Evolutionary conservation across 1,140 invertebrate species (phyloP).

Genomic region (Aphidius gifuensis): DNA sequence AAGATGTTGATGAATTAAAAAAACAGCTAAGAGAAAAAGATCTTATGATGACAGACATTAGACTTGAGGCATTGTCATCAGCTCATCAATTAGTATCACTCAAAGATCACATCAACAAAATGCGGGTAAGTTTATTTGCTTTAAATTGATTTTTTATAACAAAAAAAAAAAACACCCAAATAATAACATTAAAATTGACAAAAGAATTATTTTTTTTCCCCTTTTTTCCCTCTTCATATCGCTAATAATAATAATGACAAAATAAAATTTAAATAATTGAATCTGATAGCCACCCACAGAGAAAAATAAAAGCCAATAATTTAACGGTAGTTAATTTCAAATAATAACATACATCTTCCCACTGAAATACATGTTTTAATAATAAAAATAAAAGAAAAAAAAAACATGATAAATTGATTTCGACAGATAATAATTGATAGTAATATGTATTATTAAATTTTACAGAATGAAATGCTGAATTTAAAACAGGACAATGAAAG

Average conservation of each 20-base stretch:
- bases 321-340: conserved; percentile 23
- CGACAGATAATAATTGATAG: no score
- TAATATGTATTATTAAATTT: conserved; percentile 18
- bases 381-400: not conserved
- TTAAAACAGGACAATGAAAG: conserved; percentile 96
- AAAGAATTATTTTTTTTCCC: no score
- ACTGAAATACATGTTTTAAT: not conserved
- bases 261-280: not conserved
- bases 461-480: conserved; percentile 91
- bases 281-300: no score
- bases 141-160: not conserved
- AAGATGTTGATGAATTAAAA: conserved; percentile 79
- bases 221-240: not conserved
- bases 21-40: conserved; percentile 94
- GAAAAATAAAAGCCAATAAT: conserved; percentile 8
- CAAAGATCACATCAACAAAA: conserved; percentile 93
- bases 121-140: conserved; percentile 68
- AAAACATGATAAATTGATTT: not conserved
- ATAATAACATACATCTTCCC: conserved; percentile 8
- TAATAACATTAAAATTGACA: no score
- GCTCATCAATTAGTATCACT: conserved; percentile 95
- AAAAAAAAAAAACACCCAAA: not conserved
- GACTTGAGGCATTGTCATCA: conserved; percentile 91
- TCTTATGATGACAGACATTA: conserved; percentile 91
- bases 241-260: conserved; percentile 8